Evolutionary conservation across 2,888 invertebrate species (phyloP).

Genomic region (Penaeus monodon): DNA sequence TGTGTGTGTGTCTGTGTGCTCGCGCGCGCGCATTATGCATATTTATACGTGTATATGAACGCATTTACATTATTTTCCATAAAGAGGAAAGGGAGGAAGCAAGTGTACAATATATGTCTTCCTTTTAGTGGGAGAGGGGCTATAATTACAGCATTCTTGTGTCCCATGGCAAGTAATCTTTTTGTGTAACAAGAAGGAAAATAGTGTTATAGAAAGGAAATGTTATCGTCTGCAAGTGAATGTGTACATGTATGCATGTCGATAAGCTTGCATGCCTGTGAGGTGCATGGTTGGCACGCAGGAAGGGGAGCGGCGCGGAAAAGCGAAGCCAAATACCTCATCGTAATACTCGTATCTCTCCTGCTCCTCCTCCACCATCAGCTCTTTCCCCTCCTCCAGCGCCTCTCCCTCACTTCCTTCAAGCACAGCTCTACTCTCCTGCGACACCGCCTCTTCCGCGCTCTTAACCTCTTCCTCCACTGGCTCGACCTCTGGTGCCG

Average conservation of each 20-base stretch:
- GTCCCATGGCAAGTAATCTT: too few species aligned
- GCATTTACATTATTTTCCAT: too few species aligned
- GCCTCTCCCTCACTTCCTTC: slow-evolving; percentile 12
- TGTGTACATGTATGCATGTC: not conserved
- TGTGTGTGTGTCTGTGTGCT: too few species aligned
- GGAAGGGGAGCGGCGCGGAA: not conserved
- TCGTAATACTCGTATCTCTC: slow-evolving; percentile 55
- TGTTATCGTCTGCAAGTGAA: not conserved
- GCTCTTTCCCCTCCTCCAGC: slow-evolving; percentile 21
- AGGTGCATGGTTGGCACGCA: not conserved
- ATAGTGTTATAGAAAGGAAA: not conserved
- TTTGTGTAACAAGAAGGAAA: too few species aligned
- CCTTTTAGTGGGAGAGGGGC: too few species aligned
- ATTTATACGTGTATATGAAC: too few species aligned
- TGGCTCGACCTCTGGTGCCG: slow-evolving; percentile 15
- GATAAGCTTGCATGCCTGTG: not conserved
- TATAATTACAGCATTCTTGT: too few species aligned
- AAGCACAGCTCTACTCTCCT: slow-evolving; percentile 1
- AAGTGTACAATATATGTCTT: too few species aligned
- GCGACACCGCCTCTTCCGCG: slow-evolving; percentile 2
- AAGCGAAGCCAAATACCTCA: slow-evolving; percentile 46
- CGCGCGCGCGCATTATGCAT: too few species aligned
- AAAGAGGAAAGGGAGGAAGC: too few species aligned
- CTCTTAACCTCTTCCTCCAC: slow-evolving; percentile 23
- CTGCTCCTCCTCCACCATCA: slow-evolving; percentile 36